Percentiles rank a stretch among this genome's conserved stretches.
Evolutionary conservation across 2,888 invertebrate genomes (phyloP).

Genomic region (Hydrotaea diabolus): DNA sequence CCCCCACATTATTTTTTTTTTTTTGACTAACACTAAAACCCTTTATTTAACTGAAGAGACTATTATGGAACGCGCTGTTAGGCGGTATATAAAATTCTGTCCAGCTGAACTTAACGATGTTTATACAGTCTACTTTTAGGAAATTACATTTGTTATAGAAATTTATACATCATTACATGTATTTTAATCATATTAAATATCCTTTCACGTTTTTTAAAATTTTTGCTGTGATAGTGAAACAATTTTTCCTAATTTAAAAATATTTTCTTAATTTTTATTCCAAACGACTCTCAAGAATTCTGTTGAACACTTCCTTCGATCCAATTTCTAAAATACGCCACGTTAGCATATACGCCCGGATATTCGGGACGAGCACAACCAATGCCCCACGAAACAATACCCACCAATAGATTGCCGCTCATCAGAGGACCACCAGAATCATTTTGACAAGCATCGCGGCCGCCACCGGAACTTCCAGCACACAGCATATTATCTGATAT

Average conservation of each 20-base stretch:
- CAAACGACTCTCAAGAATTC: background rate
- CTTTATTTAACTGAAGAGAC: too few species aligned
- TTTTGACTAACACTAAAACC: too few species aligned
- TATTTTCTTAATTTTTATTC: background rate
- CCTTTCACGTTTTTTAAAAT: too few species aligned
- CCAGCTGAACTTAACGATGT: too few species aligned
- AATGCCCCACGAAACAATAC: conserved; percentile 69
- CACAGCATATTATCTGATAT: conserved; percentile 75
- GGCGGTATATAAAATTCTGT: too few species aligned
- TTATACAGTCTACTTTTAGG: too few species aligned
- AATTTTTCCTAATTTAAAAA: background rate
- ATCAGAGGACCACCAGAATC: conserved; percentile 69
- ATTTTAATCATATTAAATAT: too few species aligned
- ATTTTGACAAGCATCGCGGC: conserved; percentile 72
- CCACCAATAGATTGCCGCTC: conserved; percentile 57
- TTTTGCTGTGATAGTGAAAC: too few species aligned
- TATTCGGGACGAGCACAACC: conserved; percentile 65
- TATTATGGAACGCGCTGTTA: too few species aligned
- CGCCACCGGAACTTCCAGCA: conserved; percentile 70
- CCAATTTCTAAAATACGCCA: conserved; percentile 53
- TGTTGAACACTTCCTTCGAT: conserved; percentile 27
- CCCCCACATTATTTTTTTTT: too few species aligned
- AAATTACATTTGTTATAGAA: too few species aligned
- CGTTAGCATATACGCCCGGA: conserved; percentile 70
- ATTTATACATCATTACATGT: too few species aligned